These are phyloP conservation scores for Noctua fimbriata DNA, from an alignment of 2,888 invertebrate genomes.

Conservation along the genomic window DNA sequence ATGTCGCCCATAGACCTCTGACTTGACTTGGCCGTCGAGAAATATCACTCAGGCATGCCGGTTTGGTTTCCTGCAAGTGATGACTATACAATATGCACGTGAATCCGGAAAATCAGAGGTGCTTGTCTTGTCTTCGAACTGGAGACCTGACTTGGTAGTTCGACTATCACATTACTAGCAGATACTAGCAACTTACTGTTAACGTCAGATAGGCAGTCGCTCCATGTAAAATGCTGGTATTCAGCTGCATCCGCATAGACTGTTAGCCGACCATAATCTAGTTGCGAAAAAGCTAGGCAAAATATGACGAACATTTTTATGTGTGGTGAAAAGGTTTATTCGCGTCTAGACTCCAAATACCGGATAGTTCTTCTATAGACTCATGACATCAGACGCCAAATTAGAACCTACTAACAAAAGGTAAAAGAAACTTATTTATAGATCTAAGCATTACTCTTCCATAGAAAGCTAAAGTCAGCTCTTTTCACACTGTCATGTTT, in stretches of 20 bases:
- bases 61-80: too few species aligned
- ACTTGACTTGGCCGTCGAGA: too few species aligned
- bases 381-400: slow-evolving; percentile 28
- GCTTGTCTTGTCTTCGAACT: too few species aligned
- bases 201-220: not conserved
- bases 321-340: not conserved
- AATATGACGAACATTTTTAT: not conserved
- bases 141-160: too few species aligned
- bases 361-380: slow-evolving; percentile 10
- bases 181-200: not conserved
- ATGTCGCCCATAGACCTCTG: too few species aligned
- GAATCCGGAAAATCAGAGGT: too few species aligned
- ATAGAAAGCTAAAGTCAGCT: not conserved
- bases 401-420: slow-evolving; percentile 24
- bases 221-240: not conserved
- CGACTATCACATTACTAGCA: too few species aligned
- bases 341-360: not conserved
- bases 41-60: too few species aligned
- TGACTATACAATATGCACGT: too few species aligned
- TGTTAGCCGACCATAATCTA: not conserved
- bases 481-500: slow-evolving; percentile 43
- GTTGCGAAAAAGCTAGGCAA: not conserved
- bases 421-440: slow-evolving; percentile 29
- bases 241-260: not conserved
- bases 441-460: slow-evolving; percentile 6